These are phyloP conservation scores for Pemphigus obesinymphae DNA, from an alignment of 1,140 invertebrate species.

Conservation along the genomic window DNA sequence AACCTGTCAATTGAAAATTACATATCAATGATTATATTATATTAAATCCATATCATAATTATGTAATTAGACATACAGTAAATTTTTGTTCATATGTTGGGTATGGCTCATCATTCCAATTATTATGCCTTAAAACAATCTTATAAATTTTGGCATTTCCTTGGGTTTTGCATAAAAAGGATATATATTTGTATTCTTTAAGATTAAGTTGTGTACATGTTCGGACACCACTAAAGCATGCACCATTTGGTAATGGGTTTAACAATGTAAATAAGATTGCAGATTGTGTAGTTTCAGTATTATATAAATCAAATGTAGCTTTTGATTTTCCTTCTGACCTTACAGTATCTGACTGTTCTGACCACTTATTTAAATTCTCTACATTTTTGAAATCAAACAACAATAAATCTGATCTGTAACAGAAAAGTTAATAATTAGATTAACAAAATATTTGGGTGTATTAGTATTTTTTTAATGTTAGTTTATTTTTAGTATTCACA, in stretches of 20 bases:
- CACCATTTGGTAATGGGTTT: slow-evolving; percentile 66
- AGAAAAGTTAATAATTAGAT: background rate
- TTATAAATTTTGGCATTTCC: slow-evolving; percentile 56
- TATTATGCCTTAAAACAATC: slow-evolving; percentile 60
- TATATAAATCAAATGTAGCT: slow-evolving; percentile 58
- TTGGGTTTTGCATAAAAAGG: slow-evolving; percentile 58
- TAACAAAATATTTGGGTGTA: background rate
- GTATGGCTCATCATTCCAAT: slow-evolving; percentile 54
- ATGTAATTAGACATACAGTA: slow-evolving; percentile 51
- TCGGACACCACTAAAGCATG: slow-evolving; percentile 63
- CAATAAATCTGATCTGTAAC: slow-evolving; percentile 43
- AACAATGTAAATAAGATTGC: slow-evolving; percentile 64
- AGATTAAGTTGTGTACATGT: slow-evolving; percentile 54
- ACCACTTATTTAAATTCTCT: slow-evolving; percentile 54
- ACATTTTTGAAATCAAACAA: slow-evolving; percentile 53
- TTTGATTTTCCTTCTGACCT: slow-evolving; percentile 63
- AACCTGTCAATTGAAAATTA: slow-evolving; percentile 45
- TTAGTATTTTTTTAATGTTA: background rate
- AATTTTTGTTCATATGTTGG: slow-evolving; percentile 64
- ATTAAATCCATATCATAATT: background rate
- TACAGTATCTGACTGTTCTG: slow-evolving; percentile 62
- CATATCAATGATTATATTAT: background rate
- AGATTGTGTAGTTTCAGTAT: slow-evolving; percentile 55
- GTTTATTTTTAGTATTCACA: background rate
- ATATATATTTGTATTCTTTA: slow-evolving; percentile 53